A percentile compares a stretch with the other conserved stretches of the same genome.
Conservation (phyloP, 1,140 invertebrate genomes). For the Kradibia gibbosae region DNA sequence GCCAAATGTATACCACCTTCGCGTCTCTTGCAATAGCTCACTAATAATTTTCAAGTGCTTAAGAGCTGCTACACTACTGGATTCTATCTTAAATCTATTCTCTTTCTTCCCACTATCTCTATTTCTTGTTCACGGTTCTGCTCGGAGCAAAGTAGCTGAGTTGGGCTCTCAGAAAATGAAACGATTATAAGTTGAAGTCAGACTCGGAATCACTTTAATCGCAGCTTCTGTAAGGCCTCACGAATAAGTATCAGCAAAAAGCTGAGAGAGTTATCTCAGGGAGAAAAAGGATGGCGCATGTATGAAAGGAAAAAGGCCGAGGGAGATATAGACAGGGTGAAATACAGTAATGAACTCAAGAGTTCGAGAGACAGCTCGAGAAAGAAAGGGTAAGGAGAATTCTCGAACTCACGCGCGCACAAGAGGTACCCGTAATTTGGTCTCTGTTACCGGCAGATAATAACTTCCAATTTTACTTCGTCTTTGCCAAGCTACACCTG, state of each 20-base stretch:
- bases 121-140: neutral
- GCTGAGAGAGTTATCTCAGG: neutral
- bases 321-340: constrained; percentile 24
- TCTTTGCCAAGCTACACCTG: constrained; percentile 23
- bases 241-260: constrained; percentile 44
- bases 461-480: constrained; percentile 48
- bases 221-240: neutral
- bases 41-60: constrained; percentile 32
- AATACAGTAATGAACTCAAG: neutral
- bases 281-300: neutral
- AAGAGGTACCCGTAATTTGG: constrained; percentile 34
- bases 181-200: constrained; percentile 46
- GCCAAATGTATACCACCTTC: neutral
- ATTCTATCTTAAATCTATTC: constrained; percentile 16
- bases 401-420: neutral
- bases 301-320: neutral
- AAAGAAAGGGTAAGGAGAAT: neutral
- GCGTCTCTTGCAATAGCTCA: constrained; percentile 34
- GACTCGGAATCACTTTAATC: constrained; percentile 31
- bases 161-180: constrained; percentile 19
- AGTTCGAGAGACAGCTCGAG: neutral
- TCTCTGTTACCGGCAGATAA: constrained; percentile 51
- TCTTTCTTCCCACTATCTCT: neutral
- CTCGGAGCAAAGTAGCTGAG: constrained; percentile 32
- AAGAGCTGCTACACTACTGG: neutral